Percentiles rank a stretch among this genome's conserved stretches.
These are phyloP conservation scores for Scomber colias DNA, from an alignment of 2,113 vertebrate species.

Conservation along the genomic window DNA sequence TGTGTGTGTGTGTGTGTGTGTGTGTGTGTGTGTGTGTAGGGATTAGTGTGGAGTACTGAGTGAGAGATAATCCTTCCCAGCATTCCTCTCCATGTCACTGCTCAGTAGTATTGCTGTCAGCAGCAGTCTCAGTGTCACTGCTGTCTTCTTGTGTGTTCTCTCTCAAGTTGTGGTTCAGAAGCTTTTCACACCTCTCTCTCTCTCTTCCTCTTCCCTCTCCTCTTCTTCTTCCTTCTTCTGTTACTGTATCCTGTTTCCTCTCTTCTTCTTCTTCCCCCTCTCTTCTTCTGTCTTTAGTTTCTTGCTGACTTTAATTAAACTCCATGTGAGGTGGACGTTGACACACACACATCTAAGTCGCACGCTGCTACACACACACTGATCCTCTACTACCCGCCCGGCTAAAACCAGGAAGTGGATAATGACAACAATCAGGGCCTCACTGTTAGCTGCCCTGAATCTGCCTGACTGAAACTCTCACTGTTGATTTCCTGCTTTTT, in stretches of 20 bases:
- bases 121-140: constrained; percentile 3
- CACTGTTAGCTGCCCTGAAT: constrained; percentile 35
- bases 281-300: constrained; percentile 14
- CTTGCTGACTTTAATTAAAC: constrained; percentile 24
- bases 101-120: constrained; percentile 11
- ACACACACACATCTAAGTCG: constrained; percentile 4
- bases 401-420: constrained; percentile 70
- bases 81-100: constrained; percentile 36
- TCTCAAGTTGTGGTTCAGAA: background rate
- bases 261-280: background rate
- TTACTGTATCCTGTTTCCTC: background rate
- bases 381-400: constrained; percentile 38
- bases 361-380: constrained; percentile 13
- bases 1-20: background rate
- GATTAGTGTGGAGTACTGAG: constrained; percentile 62
- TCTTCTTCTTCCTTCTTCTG: background rate
- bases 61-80: constrained; percentile 63
- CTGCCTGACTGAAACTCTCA: constrained; percentile 58
- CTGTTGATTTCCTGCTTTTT: background rate
- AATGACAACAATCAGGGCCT: constrained; percentile 63
- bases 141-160: background rate
- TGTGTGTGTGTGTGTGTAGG: constrained; percentile 7
- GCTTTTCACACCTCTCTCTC: background rate
- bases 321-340: background rate
- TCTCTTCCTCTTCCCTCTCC: background rate